A percentile compares a stretch with the other conserved stretches of the same genome.
Evolutionary conservation across 2,888 invertebrate species (phyloP).

Genomic region (Athrips mouffetella): DNA sequence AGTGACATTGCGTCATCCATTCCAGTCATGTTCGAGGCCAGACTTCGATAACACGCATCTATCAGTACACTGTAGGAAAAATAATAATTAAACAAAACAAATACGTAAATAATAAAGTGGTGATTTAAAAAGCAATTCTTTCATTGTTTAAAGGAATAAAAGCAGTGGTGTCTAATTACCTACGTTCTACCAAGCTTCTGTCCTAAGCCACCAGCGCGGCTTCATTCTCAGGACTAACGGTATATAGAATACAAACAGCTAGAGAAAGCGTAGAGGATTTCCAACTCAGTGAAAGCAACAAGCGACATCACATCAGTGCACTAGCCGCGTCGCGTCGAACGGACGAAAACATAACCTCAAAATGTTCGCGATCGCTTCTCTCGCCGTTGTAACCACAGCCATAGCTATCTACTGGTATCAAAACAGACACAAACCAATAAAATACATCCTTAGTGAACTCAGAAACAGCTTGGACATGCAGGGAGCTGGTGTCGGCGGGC

Average conservation of each 20-base stretch:
- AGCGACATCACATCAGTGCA: no score
- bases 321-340: constrained; percentile 51
- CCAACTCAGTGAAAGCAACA: constrained; percentile 66
- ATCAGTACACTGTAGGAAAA: not conserved
- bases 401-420: constrained; percentile 64
- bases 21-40: constrained; percentile 39
- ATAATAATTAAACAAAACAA: no score
- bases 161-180: not conserved
- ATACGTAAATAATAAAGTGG: no score
- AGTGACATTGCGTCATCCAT: constrained; percentile 33
- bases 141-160: not conserved
- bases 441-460: constrained; percentile 71
- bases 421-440: constrained; percentile 75
- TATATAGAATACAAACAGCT: constrained; percentile 55
- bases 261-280: constrained; percentile 72
- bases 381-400: constrained; percentile 45
- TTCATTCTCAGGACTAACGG: constrained; percentile 56
- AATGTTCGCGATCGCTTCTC: constrained; percentile 55
- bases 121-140: not conserved
- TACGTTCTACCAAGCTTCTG: not conserved
- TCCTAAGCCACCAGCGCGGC: constrained; percentile 8
- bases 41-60: constrained; percentile 40
- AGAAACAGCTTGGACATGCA: constrained; percentile 78
- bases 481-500: constrained; percentile 76
- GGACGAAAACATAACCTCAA: constrained; percentile 59